Conservation (phyloP, 2,888 invertebrate genomes). For the Cataglyphis albicans region DNA sequence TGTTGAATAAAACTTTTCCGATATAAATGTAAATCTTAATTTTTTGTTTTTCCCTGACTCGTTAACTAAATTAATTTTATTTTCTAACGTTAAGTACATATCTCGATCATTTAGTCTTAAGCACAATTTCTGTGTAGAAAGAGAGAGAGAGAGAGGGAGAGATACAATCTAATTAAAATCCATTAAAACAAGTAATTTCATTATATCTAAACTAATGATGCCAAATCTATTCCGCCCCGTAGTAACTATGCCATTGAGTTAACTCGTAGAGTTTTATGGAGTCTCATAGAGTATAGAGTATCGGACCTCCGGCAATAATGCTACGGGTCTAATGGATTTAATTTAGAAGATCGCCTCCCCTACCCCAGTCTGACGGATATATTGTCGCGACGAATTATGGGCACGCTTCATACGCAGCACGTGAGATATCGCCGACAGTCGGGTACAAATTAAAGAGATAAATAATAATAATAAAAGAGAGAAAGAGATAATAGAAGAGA, state of each 20-base stretch:
- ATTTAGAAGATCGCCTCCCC: slow-evolving; percentile 45
- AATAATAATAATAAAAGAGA: slow-evolving; percentile 45
- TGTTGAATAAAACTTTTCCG: neutral
- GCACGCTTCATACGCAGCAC: slow-evolving; percentile 38
- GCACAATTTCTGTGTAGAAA: neutral
- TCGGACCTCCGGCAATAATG: slow-evolving; percentile 33
- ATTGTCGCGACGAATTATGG: slow-evolving; percentile 51
- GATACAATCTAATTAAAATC: slow-evolving; percentile 13
- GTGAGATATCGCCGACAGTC: slow-evolving; percentile 45
- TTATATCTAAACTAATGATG: neutral
- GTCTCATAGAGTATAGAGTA: slow-evolving; percentile 32
- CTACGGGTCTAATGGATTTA: slow-evolving; percentile 48
- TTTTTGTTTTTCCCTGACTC: neutral
- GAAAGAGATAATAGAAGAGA: neutral
- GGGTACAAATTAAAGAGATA: slow-evolving; percentile 48
- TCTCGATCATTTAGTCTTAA: neutral
- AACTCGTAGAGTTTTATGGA: slow-evolving; percentile 34
- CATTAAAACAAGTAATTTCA: neutral
- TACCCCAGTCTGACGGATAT: slow-evolving; percentile 24
- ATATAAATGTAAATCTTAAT: slow-evolving; percentile 20
- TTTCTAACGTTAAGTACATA: too few relatives aligned
- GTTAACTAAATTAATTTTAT: neutral
- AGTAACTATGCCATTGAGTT: neutral
- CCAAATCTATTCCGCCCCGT: neutral
- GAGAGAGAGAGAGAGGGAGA: neutral